Conservation (phyloP, 2,888 invertebrate genomes). For the Acronicta leporina region DNA sequence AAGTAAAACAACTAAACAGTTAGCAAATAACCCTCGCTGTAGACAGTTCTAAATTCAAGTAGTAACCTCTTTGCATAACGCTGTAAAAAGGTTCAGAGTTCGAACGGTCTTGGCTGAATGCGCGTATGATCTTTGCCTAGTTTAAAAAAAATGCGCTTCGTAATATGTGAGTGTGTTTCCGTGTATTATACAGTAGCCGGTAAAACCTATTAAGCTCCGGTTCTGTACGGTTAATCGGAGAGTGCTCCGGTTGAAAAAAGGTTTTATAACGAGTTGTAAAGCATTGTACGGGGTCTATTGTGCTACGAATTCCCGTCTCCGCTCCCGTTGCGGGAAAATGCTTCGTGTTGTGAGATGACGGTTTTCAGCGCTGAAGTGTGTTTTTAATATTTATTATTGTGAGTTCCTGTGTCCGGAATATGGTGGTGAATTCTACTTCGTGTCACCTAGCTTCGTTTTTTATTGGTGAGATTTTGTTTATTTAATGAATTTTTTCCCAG, state of each 20-base stretch:
- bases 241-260: conserved; percentile 51
- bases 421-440: conserved; percentile 65
- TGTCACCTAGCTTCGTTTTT: conserved; percentile 76
- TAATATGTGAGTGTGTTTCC: conserved; percentile 54
- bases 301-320: conserved; percentile 42
- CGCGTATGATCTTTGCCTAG: conserved; percentile 17
- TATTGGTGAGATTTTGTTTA: conserved; percentile 71
- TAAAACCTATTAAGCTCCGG: conserved; percentile 51
- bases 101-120: conserved; percentile 18
- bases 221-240: conserved; percentile 52
- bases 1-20: conserved; percentile 60
- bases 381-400: conserved; percentile 48
- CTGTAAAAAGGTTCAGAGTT: conserved; percentile 13
- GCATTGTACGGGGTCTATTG: conserved; percentile 70
- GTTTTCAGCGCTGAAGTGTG: conserved; percentile 52
- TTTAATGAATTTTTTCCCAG: too few relatives aligned
- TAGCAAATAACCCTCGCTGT: conserved; percentile 51
- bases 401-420: conserved; percentile 57
- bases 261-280: conserved; percentile 71
- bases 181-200: conserved; percentile 49
- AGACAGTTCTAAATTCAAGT: conserved; percentile 38
- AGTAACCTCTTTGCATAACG: conserved; percentile 15
- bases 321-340: conserved; percentile 61
- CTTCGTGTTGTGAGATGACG: conserved; percentile 65
- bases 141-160: conserved; percentile 36